These are phyloP conservation scores for Tiliacea citrago DNA, from an alignment of 2,888 invertebrate genomes.

Conservation along the genomic window DNA sequence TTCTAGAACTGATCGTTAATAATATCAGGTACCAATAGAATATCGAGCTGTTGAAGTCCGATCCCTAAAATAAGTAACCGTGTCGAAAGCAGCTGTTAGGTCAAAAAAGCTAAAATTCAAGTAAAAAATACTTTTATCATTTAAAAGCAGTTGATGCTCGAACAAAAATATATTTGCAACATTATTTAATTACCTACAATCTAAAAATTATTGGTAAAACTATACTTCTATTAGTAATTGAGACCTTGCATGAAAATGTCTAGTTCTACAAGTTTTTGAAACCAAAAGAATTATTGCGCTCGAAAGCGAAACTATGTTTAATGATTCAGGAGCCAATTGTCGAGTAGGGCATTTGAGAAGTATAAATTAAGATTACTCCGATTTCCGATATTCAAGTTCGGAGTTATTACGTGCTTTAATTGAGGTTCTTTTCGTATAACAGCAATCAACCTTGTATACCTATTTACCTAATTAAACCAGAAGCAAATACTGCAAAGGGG, in stretches of 20 bases:
- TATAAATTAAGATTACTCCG: neutral
- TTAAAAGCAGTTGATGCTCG: neutral
- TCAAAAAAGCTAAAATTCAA: neutral
- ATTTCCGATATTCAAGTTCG: neutral
- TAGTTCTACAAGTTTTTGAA: neutral
- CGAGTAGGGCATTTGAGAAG: neutral
- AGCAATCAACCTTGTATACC: too few relatives aligned
- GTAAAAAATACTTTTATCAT: neutral
- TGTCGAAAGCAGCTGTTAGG: constrained; percentile 3
- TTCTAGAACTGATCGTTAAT: neutral
- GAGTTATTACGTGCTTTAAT: neutral
- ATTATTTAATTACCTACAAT: neutral
- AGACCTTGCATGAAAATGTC: neutral
- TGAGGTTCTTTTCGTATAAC: neutral
- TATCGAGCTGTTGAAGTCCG: neutral
- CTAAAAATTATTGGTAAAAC: neutral
- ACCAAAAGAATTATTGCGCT: neutral
- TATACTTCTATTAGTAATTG: neutral
- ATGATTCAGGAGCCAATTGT: constrained; percentile 14
- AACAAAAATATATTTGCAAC: neutral
- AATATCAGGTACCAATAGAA: neutral
- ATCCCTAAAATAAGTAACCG: too few relatives aligned
- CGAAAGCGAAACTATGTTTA: neutral
- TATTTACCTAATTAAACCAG: too few relatives aligned
- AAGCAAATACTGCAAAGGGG: too few relatives aligned